Conservation (phyloP, 1,140 invertebrate species). For the Lepidotrigona ventralis region DNA sequence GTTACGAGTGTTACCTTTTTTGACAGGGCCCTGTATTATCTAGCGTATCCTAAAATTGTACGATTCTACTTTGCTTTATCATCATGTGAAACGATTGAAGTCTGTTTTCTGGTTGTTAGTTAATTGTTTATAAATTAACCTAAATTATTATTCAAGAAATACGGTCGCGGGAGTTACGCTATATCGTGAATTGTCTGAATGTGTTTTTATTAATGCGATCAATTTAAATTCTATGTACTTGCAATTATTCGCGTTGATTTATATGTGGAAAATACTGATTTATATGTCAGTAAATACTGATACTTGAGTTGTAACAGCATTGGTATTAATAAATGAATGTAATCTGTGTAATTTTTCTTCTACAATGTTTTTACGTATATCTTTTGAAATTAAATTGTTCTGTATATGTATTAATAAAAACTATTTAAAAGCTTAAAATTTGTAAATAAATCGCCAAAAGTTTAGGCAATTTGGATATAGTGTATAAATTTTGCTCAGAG, state of each 20-base stretch:
- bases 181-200: slow-evolving; percentile 9
- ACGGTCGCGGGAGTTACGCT: neutral
- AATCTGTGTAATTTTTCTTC: neutral
- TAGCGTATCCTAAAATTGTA: neutral
- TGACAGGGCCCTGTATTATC: slow-evolving; percentile 37
- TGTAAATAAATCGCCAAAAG: neutral
- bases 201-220: neutral
- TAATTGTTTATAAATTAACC: slow-evolving; percentile 41
- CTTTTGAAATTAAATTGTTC: neutral
- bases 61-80: neutral
- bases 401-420: neutral
- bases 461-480: slow-evolving; percentile 21
- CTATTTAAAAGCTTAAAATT: neutral
- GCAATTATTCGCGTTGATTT: neutral
- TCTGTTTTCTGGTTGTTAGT: neutral
- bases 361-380: neutral
- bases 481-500: slow-evolving; percentile 56
- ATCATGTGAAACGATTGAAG: neutral
- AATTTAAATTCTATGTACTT: neutral
- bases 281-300: neutral
- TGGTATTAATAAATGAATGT: neutral
- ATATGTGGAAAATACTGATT: neutral
- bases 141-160: slow-evolving; percentile 26
- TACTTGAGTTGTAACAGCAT: neutral
- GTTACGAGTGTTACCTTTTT: slow-evolving; percentile 16